Conservation (phyloP, 2,113 vertebrate genomes). For the Todiramphus saurophagus region DNA sequence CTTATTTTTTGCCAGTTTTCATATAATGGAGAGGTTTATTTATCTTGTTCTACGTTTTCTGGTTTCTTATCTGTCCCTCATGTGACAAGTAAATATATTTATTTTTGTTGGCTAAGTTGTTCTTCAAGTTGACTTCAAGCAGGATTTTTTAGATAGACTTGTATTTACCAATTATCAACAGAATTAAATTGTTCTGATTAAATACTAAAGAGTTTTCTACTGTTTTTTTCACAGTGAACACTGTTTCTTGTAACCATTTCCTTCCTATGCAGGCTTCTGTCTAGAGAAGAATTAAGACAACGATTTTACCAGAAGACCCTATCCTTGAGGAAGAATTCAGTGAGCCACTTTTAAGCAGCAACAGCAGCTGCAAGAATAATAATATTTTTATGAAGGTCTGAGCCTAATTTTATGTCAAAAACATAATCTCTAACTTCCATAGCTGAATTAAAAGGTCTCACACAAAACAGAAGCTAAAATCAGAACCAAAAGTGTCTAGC, state of each 20-base stretch:
- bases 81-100: neutral
- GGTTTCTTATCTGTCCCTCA: neutral
- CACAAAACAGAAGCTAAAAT: neutral
- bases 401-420: conserved; percentile 18
- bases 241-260: neutral
- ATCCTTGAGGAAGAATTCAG: neutral
- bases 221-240: neutral
- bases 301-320: neutral
- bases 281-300: neutral
- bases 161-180: neutral
- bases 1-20: neutral
- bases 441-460: neutral
- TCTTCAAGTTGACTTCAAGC: neutral
- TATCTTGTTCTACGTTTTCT: neutral
- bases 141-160: neutral
- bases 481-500: neutral
- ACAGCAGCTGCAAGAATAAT: neutral
- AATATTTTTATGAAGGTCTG: neutral
- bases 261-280: neutral
- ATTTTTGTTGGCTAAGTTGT: neutral
- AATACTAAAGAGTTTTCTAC: neutral
- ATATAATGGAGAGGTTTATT: neutral
- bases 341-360: neutral
- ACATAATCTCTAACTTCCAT: neutral
- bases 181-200: neutral